Base-by-base conservation (phyloP, 2,113 vertebrate species). In the Hipposideros armiger region DNA sequence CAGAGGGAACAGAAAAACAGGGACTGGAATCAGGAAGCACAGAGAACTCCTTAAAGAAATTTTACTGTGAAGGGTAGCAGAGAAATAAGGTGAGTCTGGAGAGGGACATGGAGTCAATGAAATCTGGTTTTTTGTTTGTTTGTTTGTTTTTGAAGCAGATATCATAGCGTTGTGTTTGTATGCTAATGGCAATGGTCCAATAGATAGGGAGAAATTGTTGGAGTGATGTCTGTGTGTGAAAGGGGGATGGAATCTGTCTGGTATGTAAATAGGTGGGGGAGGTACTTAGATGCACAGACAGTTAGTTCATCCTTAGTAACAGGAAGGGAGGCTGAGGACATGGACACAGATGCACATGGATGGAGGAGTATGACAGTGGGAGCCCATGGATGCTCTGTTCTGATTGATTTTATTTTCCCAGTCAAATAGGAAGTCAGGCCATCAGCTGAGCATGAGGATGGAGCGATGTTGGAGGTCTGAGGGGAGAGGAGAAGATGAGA, bases 331-430 rank as follows among this genome's bases (percentile, higher is more conserved):
- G n/a, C 64, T 22, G 62, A 90, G 28, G 47, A 60, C 69, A 13
- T 7, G 22, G 86, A 86, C 58, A 17, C 70, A 58, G 62, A 87
- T 30, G n/a, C 50, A 19, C 36, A 40, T 32, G 28, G 40, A 40
- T 24, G 11, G 62, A 3, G 42, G 64, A 19, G 9, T 19, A n/a
- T 19, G 24, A 72, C 1, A 42, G 30, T 40, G 15, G 26, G 42
- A 36, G 14, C 11, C 16, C 88, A 20, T 73, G 28, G 69, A 15
- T 88, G 20, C 17, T 81, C 58, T 85, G 58, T 92, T 54, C 10
- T 50, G 58, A 20, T 13, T 73, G 19, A 40, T 90, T 95, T 90
- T 60, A 50, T 84, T 90, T 87, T 87, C 62, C 56, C 15, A 58
- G 16, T 60, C 30, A 78, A 40, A 47, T 66, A 42, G 42, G 69